A percentile compares a stretch with the other conserved stretches of the same genome.
These are phyloP conservation scores for Rhabdomys pumilio DNA, from an alignment of 2,797 vertebrate genomes.

Conservation along the genomic window DNA sequence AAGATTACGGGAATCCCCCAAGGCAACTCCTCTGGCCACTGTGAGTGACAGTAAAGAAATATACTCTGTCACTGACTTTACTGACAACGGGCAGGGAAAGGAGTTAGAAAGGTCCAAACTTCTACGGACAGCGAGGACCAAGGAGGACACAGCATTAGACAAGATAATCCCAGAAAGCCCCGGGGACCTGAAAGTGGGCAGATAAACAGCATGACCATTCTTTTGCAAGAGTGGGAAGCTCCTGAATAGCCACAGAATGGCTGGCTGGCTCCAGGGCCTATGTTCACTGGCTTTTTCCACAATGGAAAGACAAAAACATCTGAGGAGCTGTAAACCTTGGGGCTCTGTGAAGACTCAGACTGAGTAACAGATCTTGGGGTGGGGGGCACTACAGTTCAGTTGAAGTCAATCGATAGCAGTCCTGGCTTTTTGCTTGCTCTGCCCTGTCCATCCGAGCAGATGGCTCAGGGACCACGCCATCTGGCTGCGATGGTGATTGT, in stretches of 20 bases:
- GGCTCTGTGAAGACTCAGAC: not conserved
- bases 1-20: not conserved
- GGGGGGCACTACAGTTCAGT: not conserved
- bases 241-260: not conserved
- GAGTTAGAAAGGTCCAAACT: not conserved
- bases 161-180: not conserved
- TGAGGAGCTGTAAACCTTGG: not conserved
- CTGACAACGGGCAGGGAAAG: not conserved
- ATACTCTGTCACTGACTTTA: not conserved
- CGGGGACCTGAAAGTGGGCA: not conserved
- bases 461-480: not conserved
- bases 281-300: not conserved
- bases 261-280: not conserved
- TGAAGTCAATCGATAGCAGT: rapidly evolving
- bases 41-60: not conserved
- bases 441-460: rapidly evolving
- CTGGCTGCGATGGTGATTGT: not conserved
- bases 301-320: not conserved
- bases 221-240: not conserved
- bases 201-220: not conserved
- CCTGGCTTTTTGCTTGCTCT: not conserved
- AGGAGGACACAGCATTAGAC: not conserved
- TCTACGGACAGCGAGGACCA: not conserved
- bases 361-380: not conserved
- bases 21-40: not conserved